Percentiles rank a stretch among this genome's conserved stretches.
Conservation (phyloP, 1,140 invertebrate species). For the Oedothorax gibbosus region DNA sequence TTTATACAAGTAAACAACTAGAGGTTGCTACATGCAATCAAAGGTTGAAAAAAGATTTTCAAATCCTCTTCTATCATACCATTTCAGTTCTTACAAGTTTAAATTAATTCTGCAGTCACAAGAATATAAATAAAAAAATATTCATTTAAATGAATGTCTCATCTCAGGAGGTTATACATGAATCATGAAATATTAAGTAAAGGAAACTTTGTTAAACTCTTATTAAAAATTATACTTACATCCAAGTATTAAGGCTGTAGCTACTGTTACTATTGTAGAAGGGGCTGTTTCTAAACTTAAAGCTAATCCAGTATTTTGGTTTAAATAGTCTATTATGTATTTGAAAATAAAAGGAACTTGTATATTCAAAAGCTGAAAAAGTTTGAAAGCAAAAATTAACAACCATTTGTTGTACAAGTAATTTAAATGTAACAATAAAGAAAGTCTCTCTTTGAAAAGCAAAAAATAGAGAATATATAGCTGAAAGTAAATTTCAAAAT, state of each 20-base stretch:
- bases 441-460: no score
- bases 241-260: conserved; percentile 85
- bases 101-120: neutral
- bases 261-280: conserved; percentile 70
- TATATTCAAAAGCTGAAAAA: conserved; percentile 81
- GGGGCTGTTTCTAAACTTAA: conserved; percentile 63
- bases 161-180: no score
- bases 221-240: conserved; percentile 77
- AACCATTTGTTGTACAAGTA: no score
- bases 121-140: no score
- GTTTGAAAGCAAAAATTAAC: neutral
- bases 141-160: no score
- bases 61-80: neutral
- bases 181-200: neutral
- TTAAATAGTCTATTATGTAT: conserved; percentile 90
- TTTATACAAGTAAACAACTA: no score
- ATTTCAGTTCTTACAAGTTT: neutral
- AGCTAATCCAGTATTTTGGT: conserved; percentile 71
- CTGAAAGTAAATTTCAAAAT: neutral
- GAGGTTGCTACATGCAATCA: no score
- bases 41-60: no score
- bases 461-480: no score
- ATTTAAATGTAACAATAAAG: no score
- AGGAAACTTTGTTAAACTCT: neutral
- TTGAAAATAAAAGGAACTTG: conserved; percentile 98